Conservation (phyloP, 2,888 invertebrate species). For the Eretmocerus hayati region DNA sequence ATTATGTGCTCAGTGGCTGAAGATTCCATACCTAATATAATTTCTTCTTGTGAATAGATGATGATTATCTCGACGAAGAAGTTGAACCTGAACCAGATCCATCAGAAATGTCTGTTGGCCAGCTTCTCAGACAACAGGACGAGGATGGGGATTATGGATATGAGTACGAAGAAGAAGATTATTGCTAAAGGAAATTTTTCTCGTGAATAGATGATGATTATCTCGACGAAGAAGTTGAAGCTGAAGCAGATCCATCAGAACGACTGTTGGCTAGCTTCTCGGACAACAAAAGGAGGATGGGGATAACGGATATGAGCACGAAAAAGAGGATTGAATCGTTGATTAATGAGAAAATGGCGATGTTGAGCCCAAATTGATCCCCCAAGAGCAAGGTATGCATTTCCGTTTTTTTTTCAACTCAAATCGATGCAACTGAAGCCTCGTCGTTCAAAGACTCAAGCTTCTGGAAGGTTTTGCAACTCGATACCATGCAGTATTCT, state of each 20-base stretch:
- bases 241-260: slow-evolving; percentile 35
- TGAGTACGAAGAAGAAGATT: slow-evolving; percentile 54
- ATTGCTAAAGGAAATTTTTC: slow-evolving; percentile 25
- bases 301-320: slow-evolving; percentile 56
- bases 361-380: too few relatives aligned
- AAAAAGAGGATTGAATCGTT: slow-evolving; percentile 58
- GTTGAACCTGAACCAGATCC: slow-evolving; percentile 32
- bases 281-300: slow-evolving; percentile 56
- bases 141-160: slow-evolving; percentile 61
- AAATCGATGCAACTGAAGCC: too few relatives aligned
- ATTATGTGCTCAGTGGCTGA: too few relatives aligned
- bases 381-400: too few relatives aligned
- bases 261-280: slow-evolving; percentile 39
- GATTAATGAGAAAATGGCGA: too few relatives aligned
- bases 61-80: slow-evolving; percentile 40
- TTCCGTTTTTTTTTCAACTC: too few relatives aligned
- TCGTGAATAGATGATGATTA: slow-evolving; percentile 31
- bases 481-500: too few relatives aligned
- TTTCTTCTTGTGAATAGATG: slow-evolving; percentile 16
- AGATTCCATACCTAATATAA: too few relatives aligned
- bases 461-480: too few relatives aligned
- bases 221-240: slow-evolving; percentile 36
- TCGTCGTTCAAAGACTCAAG: too few relatives aligned
- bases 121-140: slow-evolving; percentile 50
- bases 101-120: slow-evolving; percentile 37